These are phyloP conservation scores for Synaphobranchus kaupii DNA, from an alignment of 2,797 vertebrate species.

Conservation along the genomic window DNA sequence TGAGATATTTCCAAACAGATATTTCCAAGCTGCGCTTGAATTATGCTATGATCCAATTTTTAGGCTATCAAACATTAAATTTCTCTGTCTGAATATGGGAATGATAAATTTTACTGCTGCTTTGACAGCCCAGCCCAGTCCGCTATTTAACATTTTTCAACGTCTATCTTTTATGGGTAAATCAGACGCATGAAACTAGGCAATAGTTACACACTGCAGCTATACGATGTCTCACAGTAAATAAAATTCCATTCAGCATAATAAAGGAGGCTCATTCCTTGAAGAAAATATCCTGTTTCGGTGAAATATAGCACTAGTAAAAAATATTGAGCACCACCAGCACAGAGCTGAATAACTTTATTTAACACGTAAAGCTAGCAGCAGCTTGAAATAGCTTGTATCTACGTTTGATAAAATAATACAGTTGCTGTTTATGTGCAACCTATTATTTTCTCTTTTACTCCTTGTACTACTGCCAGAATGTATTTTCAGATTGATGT, in stretches of 20 bases:
- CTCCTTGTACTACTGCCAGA: neutral
- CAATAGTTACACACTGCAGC: neutral
- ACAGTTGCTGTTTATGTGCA: neutral
- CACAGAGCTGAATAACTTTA: neutral
- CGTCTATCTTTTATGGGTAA: neutral
- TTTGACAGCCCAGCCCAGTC: neutral
- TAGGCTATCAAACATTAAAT: neutral
- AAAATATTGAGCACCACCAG: neutral
- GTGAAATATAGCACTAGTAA: neutral
- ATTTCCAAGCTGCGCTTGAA: neutral
- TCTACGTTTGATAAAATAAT: neutral
- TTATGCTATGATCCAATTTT: neutral
- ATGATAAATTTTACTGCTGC: neutral
- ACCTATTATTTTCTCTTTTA: neutral
- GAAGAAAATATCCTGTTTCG: neutral
- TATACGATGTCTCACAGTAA: neutral
- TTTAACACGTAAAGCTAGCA: neutral
- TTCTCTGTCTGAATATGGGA: neutral
- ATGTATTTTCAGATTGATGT: neutral
- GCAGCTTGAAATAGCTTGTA: neutral
- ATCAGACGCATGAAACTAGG: neutral
- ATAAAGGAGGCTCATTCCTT: neutral
- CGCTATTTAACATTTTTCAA: neutral
- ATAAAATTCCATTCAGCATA: neutral
- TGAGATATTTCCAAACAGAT: neutral